A percentile compares a stretch with the other conserved stretches of the same genome.
phyloP scores from a whole-genome alignment of 2,797 vertebrate species.

The Emys orbicularis region DNA sequence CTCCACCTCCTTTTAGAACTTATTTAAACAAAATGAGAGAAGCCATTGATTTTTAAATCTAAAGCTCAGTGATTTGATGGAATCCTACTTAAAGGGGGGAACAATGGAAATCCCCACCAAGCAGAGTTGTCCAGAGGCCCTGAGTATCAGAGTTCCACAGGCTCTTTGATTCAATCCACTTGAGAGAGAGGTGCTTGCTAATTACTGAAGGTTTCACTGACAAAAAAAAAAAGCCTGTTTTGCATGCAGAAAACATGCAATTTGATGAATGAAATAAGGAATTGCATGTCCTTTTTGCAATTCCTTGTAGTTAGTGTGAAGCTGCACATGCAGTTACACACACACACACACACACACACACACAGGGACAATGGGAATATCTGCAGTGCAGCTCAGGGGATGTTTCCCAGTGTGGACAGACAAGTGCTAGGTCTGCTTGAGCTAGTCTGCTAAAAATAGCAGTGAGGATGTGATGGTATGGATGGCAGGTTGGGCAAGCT shows the following conservation, averaged over 20 bases:
- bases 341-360: no score
- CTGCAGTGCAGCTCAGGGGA: background rate
- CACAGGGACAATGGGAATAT: background rate
- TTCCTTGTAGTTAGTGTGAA: slow-evolving; percentile 3
- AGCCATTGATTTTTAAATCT: background rate
- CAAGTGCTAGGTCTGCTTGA: no score
- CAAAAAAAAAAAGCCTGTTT: slow-evolving; percentile 23
- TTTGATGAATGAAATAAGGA: slow-evolving; percentile 27
- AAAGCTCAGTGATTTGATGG: background rate
- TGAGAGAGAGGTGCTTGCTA: slow-evolving; percentile 28
- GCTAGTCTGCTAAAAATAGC: no score
- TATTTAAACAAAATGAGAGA: background rate
- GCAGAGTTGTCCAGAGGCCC: background rate
- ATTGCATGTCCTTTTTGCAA: background rate
- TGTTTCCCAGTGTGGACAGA: background rate
- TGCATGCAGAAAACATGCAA: slow-evolving; percentile 19
- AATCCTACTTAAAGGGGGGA: background rate
- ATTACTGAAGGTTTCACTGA: slow-evolving; percentile 49
- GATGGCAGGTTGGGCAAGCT: background rate
- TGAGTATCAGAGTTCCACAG: slow-evolving; percentile 21
- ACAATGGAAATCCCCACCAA: background rate
- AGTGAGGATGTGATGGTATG: background rate
- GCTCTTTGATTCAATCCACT: slow-evolving; percentile 56
- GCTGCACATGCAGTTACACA: background rate
- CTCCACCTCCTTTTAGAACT: background rate